Evolutionary conservation across 1,140 invertebrate genomes (phyloP).

Genomic region (Acarapis woodi): DNA sequence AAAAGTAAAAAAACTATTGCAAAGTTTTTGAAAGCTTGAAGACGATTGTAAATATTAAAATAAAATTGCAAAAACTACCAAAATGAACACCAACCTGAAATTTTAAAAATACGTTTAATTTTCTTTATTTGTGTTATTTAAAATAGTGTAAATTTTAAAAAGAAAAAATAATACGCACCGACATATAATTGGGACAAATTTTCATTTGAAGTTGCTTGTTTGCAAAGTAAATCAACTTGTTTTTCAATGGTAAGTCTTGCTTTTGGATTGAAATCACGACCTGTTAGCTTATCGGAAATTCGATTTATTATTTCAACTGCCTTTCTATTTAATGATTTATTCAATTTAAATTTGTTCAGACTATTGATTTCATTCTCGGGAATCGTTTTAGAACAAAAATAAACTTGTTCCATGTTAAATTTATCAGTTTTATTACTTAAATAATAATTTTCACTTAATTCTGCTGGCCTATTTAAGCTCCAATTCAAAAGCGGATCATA

Average conservation of each 20-base stretch:
- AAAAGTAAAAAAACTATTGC: too few relatives aligned
- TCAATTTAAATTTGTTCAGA: conserved; percentile 12
- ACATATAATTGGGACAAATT: conserved; percentile 98
- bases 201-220: conserved; percentile 86
- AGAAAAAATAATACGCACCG: too few relatives aligned
- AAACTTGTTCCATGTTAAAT: conserved; percentile 16
- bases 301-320: conserved; percentile 62
- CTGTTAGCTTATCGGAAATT: conserved; percentile 67
- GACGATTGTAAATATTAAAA: too few relatives aligned
- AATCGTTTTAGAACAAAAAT: background rate
- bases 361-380: too few relatives aligned
- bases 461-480: conserved; percentile 33
- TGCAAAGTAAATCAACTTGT: conserved; percentile 80
- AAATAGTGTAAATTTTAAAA: too few relatives aligned
- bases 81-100: too few relatives aligned
- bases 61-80: too few relatives aligned
- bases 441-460: background rate
- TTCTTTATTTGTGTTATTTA: too few relatives aligned
- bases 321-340: conserved; percentile 71
- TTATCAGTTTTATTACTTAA: conserved; percentile 14
- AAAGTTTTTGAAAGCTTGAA: too few relatives aligned
- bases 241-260: conserved; percentile 38
- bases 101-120: too few relatives aligned
- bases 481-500: conserved; percentile 96
- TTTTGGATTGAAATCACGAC: conserved; percentile 60